These are phyloP conservation scores for Drosophila willistoni DNA, from an alignment of 1,140 invertebrate species.

Conservation along the genomic window DNA sequence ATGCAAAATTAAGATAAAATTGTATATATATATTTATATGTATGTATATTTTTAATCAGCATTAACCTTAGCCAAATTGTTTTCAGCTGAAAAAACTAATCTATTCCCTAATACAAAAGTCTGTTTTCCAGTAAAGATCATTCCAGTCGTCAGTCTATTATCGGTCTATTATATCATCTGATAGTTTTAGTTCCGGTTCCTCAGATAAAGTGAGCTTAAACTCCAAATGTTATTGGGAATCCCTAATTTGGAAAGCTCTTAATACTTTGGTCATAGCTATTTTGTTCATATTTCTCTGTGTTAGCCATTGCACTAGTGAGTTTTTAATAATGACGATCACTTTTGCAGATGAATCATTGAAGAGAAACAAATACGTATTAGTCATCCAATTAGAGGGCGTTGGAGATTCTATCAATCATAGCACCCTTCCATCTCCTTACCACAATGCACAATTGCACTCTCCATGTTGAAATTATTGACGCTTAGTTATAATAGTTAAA, in stretches of 20 bases:
- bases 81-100: too few relatives aligned
- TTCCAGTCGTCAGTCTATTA: too few relatives aligned
- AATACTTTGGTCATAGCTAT: not conserved
- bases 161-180: too few relatives aligned
- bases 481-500: constrained; percentile 1
- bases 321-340: not conserved
- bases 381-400: constrained; percentile 12
- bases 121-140: too few relatives aligned
- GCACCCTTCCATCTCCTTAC: not conserved
- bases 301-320: not conserved
- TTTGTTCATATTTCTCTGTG: not conserved
- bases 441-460: not conserved
- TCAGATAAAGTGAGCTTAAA: not conserved
- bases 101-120: too few relatives aligned
- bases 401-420: constrained; percentile 2
- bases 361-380: constrained; percentile 3
- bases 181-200: not conserved
- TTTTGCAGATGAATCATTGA: not conserved
- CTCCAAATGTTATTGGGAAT: not conserved
- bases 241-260: not conserved
- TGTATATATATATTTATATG: too few relatives aligned
- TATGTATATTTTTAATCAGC: too few relatives aligned
- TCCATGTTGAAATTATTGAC: not conserved
- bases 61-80: too few relatives aligned
- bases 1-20: too few relatives aligned